Conservation (phyloP, 2,113 vertebrate species). For the Eulacestoma nigropectus region DNA sequence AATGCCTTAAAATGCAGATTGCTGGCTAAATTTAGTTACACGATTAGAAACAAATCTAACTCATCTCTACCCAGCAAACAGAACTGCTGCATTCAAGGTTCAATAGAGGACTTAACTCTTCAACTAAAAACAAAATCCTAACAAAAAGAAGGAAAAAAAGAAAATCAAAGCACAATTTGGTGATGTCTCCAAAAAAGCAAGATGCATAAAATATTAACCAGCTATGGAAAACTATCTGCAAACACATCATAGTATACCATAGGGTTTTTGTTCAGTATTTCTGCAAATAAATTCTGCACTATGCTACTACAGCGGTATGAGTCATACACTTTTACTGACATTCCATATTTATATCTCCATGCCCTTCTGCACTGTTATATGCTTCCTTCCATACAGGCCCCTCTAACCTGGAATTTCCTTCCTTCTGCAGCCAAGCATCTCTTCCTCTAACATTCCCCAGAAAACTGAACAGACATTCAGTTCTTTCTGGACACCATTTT, state of each 20-base stretch:
- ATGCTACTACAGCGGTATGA: conserved; percentile 55
- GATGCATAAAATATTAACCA: conserved; percentile 49
- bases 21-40: conserved; percentile 72
- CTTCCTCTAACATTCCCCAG: not conserved
- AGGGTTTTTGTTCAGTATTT: conserved; percentile 40
- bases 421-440: not conserved
- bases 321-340: conserved; percentile 44
- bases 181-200: not conserved
- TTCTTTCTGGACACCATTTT: not conserved
- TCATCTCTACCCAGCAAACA: conserved; percentile 62
- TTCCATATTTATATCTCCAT: conserved; percentile 47
- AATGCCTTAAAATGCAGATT: conserved; percentile 75
- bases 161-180: conserved; percentile 15
- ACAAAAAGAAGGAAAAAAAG: not conserved
- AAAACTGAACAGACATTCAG: not conserved
- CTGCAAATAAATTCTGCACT: conserved; percentile 59
- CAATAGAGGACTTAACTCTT: conserved; percentile 51
- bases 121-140: conserved; percentile 29
- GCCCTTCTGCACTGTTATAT: conserved; percentile 23
- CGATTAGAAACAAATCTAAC: conserved; percentile 74
- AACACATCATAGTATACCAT: conserved; percentile 35
- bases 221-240: conserved; percentile 18
- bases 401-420: not conserved
- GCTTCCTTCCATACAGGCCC: not conserved
- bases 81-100: conserved; percentile 61